A percentile compares a stretch with the other conserved stretches of the same genome.
Conservation (phyloP, 2,113 vertebrate genomes). For the Mugil cephalus region DNA sequence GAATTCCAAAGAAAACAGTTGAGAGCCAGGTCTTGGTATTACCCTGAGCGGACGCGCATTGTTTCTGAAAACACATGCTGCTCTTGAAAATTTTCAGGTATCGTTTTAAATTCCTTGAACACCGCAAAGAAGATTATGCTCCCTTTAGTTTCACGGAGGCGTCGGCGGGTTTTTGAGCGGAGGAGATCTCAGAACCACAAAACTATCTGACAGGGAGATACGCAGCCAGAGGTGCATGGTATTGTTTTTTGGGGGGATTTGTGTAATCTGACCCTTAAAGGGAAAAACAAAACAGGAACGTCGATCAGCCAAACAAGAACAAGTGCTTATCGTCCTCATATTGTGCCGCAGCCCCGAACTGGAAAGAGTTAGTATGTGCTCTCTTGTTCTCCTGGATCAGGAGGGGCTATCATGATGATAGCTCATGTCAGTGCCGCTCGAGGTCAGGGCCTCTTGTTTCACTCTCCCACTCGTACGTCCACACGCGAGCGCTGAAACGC, state of each 20-base stretch:
- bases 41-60: not conserved
- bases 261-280: not conserved
- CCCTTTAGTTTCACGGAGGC: not conserved
- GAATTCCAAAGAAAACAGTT: constrained; percentile 19
- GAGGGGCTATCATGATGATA: constrained; percentile 69
- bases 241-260: not conserved
- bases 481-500: constrained; percentile 41
- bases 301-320: not conserved
- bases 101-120: not conserved
- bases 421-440: constrained; percentile 78
- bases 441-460: constrained; percentile 84
- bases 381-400: constrained; percentile 52
- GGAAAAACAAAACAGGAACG: constrained; percentile 8
- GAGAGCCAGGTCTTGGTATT: not conserved
- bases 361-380: constrained; percentile 48
- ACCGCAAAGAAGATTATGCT: not conserved
- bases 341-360: constrained; percentile 38
- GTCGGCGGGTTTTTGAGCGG: not conserved
- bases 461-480: constrained; percentile 70
- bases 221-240: too few relatives aligned
- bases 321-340: constrained; percentile 48
- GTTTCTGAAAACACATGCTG: constrained; percentile 20
- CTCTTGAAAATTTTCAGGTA: constrained; percentile 16
- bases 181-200: too few relatives aligned
- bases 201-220: too few relatives aligned